Percentiles rank a stretch among this genome's conserved stretches.
phyloP scores from a whole-genome alignment of 2,888 invertebrate species.

The Halictus ligatus region DNA sequence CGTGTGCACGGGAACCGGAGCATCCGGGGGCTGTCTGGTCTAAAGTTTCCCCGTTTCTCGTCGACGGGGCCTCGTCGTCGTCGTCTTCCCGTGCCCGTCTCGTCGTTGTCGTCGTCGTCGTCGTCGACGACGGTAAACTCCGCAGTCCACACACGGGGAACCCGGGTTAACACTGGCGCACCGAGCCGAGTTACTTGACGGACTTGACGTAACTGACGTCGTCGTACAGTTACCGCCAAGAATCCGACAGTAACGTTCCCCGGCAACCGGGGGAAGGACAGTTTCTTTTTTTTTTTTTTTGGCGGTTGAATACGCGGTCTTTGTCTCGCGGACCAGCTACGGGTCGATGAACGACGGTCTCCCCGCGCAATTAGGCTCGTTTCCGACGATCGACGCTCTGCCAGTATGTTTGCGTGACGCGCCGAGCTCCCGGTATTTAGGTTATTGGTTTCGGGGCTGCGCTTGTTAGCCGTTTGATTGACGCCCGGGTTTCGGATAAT shows the following conservation, averaged over 20 bases:
- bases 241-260: constrained; percentile 54
- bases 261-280: not conserved
- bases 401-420: constrained; percentile 10
- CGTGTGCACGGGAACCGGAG: constrained; percentile 57
- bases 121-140: constrained; percentile 75
- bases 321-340: not conserved
- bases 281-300: constrained; percentile 44
- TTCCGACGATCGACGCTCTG: constrained; percentile 17
- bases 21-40: constrained; percentile 69
- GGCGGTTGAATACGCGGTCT: not conserved
- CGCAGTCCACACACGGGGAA: constrained; percentile 74
- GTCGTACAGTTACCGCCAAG: constrained; percentile 69
- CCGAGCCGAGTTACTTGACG: constrained; percentile 78
- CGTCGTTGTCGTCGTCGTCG: constrained; percentile 50
- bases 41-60: constrained; percentile 76
- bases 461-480: constrained; percentile 1
- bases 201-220: constrained; percentile 77
- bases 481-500: not conserved
- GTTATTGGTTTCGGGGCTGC: constrained; percentile 18
- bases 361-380: constrained; percentile 36
- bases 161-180: constrained; percentile 28
- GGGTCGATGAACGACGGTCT: not conserved
- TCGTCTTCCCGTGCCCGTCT: constrained; percentile 52
- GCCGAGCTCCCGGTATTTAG: constrained; percentile 20
- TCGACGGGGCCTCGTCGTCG: constrained; percentile 54